phyloP scores from a whole-genome alignment of 2,888 invertebrate genomes.

The Ommatoiulus sabulosus region DNA sequence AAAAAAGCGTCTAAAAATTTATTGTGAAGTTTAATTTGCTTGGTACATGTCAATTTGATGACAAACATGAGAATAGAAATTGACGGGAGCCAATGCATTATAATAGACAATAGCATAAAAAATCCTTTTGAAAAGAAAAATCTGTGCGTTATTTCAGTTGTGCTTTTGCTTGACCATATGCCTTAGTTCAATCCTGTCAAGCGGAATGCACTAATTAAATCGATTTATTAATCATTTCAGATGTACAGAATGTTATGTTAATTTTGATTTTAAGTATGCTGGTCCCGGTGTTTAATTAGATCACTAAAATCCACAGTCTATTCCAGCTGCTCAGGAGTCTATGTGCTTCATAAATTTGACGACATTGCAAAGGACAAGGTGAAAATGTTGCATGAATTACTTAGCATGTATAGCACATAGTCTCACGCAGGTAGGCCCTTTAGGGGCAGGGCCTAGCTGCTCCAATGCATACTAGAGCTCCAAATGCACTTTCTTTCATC shows the following conservation, averaged over 20 bases:
- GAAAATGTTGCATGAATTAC: slow-evolving; percentile 16
- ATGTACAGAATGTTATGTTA: slow-evolving; percentile 40
- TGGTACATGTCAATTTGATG: no score
- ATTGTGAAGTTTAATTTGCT: no score
- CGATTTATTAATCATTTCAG: neutral
- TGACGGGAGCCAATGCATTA: no score
- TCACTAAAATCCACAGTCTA: neutral
- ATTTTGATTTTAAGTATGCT: slow-evolving; percentile 31
- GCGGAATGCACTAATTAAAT: neutral
- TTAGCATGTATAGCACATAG: slow-evolving; percentile 14
- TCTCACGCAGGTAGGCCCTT: slow-evolving; percentile 18
- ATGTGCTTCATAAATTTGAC: slow-evolving; percentile 1
- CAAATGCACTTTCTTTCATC: neutral
- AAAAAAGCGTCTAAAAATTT: no score
- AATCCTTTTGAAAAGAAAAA: no score
- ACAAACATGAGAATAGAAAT: no score
- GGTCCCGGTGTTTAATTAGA: slow-evolving; percentile 1
- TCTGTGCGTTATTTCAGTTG: no score
- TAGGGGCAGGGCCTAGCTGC: neutral
- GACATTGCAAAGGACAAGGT: slow-evolving; percentile 40
- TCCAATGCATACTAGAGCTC: neutral
- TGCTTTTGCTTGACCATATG: neutral
- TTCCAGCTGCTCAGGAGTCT: slow-evolving; percentile 11
- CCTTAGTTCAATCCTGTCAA: neutral
- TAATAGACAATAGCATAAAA: no score